These are phyloP conservation scores for Sycophila texana DNA, from an alignment of 2,888 invertebrate species.

Conservation along the genomic window DNA sequence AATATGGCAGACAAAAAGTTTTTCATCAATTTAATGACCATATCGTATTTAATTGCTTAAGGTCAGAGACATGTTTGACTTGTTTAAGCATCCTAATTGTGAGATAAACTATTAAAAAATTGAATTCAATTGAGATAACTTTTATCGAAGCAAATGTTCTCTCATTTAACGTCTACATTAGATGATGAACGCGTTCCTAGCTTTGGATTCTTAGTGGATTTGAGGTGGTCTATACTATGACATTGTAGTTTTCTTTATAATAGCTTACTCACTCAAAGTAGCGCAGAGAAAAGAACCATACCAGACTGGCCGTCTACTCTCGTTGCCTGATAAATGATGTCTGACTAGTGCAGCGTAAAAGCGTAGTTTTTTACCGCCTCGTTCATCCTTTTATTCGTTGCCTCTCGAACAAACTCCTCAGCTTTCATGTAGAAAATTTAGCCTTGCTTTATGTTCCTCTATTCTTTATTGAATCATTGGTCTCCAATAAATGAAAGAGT, in stretches of 20 bases:
- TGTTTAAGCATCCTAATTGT: too few relatives aligned
- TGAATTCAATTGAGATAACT: too few relatives aligned
- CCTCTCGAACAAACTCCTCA: neutral
- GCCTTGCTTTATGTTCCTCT: neutral
- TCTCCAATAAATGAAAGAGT: too few relatives aligned
- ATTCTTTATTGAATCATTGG: neutral
- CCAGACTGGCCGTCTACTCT: too few relatives aligned
- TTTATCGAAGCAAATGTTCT: too few relatives aligned
- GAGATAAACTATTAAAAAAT: too few relatives aligned
- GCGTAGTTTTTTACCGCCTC: conserved; percentile 42
- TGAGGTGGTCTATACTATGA: conserved; percentile 4
- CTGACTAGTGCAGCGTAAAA: conserved; percentile 57
- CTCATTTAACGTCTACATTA: too few relatives aligned
- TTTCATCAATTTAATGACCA: too few relatives aligned
- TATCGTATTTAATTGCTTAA: too few relatives aligned
- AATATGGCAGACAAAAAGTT: too few relatives aligned
- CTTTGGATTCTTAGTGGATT: neutral
- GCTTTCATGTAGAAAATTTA: neutral
- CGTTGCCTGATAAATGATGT: conserved; percentile 62
- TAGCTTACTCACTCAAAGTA: neutral
- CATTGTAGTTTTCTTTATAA: conserved; percentile 19
- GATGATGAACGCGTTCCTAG: neutral
- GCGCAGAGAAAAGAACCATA: too few relatives aligned
- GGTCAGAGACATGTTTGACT: too few relatives aligned
- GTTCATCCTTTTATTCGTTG: conserved; percentile 7